Conservation (phyloP, 2,888 invertebrate genomes). For the Eupsilia transversa region DNA sequence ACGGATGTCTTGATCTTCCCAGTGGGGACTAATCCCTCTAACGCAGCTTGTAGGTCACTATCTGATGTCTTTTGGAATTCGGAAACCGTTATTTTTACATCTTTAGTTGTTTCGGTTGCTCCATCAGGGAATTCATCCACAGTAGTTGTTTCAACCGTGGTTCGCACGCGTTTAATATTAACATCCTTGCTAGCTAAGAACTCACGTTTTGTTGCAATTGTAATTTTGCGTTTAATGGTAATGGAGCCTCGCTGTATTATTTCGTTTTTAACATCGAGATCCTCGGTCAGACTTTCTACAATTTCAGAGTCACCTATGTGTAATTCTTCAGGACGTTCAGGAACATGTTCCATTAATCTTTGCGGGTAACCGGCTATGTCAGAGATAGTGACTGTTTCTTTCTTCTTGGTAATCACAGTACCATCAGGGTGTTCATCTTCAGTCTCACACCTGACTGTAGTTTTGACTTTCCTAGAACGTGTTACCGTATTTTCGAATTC, state of each 20-base stretch:
- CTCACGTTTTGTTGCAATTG: constrained; percentile 87
- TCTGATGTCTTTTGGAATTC: constrained; percentile 88
- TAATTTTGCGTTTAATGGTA: constrained; percentile 84
- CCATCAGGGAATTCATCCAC: constrained; percentile 89
- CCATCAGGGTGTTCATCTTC: constrained; percentile 87
- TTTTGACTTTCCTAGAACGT: constrained; percentile 82
- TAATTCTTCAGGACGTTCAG: constrained; percentile 71
- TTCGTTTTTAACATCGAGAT: constrained; percentile 84
- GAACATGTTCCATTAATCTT: constrained; percentile 64
- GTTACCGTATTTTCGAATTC: constrained; percentile 78
- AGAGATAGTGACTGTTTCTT: constrained; percentile 85
- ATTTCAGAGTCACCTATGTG: constrained; percentile 80
- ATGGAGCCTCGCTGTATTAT: constrained; percentile 78
- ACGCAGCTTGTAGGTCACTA: constrained; percentile 85
- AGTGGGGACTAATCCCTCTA: constrained; percentile 83
- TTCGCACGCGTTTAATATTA: constrained; percentile 90
- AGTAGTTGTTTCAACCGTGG: constrained; percentile 89
- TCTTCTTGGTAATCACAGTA: constrained; percentile 83
- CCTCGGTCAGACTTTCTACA: constrained; percentile 84
- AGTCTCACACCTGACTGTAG: constrained; percentile 76
- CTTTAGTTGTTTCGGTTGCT: constrained; percentile 90
- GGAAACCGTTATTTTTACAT: constrained; percentile 88
- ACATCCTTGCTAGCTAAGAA: constrained; percentile 87
- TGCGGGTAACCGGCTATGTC: constrained; percentile 78
- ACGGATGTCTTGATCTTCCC: constrained; percentile 86